A percentile compares a stretch with the other conserved stretches of the same genome.
These are phyloP conservation scores for Campoplex capitator DNA, from an alignment of 2,888 invertebrate species.

Conservation along the genomic window DNA sequence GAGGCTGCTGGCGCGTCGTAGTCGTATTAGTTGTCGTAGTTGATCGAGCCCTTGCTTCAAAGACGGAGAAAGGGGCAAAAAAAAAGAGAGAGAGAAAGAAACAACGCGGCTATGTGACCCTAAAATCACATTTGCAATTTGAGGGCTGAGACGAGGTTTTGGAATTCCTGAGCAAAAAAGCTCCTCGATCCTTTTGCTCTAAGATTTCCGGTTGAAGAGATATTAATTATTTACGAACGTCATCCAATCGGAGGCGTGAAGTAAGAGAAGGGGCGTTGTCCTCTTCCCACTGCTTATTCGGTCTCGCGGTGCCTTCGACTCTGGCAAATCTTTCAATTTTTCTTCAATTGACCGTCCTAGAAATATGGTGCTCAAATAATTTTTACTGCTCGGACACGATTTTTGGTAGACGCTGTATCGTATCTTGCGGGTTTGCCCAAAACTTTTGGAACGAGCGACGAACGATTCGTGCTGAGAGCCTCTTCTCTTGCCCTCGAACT, in stretches of 20 bases:
- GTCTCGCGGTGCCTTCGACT: background rate
- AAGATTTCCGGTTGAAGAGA: background rate
- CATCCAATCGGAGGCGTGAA: background rate
- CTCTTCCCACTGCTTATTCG: background rate
- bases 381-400: background rate
- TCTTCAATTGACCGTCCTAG: background rate
- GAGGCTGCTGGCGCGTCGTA: constrained; percentile 21
- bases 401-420: constrained; percentile 1
- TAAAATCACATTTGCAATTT: background rate
- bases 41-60: constrained; percentile 55
- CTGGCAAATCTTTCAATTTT: background rate
- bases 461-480: constrained; percentile 48
- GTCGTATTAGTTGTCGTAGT: constrained; percentile 38
- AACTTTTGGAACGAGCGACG: constrained; percentile 30
- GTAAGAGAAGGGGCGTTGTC: background rate
- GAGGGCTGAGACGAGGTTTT: background rate
- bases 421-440: constrained; percentile 40
- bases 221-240: background rate
- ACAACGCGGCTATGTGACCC: background rate
- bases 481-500: constrained; percentile 38
- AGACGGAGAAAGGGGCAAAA: constrained; percentile 9
- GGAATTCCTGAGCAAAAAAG: background rate
- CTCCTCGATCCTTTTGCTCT: background rate
- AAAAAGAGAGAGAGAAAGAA: background rate
- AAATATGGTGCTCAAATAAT: background rate